Evolutionary conservation across 2,888 invertebrate genomes (phyloP), one percentile per base, ranked within the genome.

Genomic region (Hemicrepidius hirtus): DNA sequence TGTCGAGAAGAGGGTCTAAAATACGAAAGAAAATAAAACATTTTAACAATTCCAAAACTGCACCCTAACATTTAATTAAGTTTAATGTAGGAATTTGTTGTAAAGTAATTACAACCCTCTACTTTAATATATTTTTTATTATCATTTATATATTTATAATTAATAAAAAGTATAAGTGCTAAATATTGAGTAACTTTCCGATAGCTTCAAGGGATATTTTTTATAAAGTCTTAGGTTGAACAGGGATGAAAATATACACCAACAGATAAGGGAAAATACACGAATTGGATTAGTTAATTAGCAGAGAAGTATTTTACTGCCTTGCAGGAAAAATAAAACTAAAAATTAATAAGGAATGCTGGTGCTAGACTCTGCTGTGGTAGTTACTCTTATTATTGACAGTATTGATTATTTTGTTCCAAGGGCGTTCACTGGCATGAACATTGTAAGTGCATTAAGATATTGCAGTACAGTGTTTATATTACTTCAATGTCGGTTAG

Each of bases 61-160:
- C 57, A 40, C 37, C 57, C 20, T 37, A 37, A 37, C 37, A 57
- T 57, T 57, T 57, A 57, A 57, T 57, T 57, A 57, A 57, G 37
- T 20, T 40, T 16, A 57, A 57, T 40, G 57, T 57, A 40, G 18
- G 35, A 37, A 57, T 57, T 40, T 57, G 57, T 40, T 57, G 28
- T 13, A 32, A 57, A 57, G 37, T 40, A 57, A 57, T 57, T 57
- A 57, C 12, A n/a, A 57, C 20, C 40, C 21, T 57, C 37, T 18
- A 35, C 16, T 57, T 57, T 16, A 16, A 35, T n/a, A n/a, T n/a
- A n/a, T n/a, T n/a, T n/a, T n/a, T n/a, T n/a, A n/a, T n/a, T n/a
- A n/a, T n/a, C n/a, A n/a, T n/a, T n/a, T n/a, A n/a, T n/a, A n/a
- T n/a, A n/a, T n/a, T n/a, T n/a, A n/a, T n/a, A n/a, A n/a, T n/a